Percentiles rank a stretch among this genome's conserved stretches.
These are phyloP conservation scores for Saxidomus purpurata DNA, from an alignment of 1,140 invertebrate species.

Conservation along the genomic window DNA sequence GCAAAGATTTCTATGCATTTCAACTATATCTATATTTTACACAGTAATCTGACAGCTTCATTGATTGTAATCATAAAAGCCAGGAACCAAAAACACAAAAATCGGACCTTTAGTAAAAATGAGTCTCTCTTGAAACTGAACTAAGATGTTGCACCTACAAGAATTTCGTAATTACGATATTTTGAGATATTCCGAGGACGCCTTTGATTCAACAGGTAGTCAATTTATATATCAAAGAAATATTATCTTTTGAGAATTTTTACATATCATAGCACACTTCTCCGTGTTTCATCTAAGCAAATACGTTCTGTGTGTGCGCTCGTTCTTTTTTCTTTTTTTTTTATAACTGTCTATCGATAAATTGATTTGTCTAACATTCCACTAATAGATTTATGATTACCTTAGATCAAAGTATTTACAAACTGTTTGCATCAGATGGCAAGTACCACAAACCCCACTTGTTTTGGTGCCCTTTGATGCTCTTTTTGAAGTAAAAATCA, in stretches of 20 bases:
- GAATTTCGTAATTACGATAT: conserved; percentile 16
- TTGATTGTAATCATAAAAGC: background rate
- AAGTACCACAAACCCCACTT: background rate
- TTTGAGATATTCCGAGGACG: background rate
- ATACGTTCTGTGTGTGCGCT: conserved; percentile 7
- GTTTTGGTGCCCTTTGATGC: conserved; percentile 45
- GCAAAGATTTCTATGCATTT: too few species aligned
- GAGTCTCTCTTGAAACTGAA: background rate
- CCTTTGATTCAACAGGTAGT: conserved; percentile 31
- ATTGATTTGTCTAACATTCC: conserved; percentile 40
- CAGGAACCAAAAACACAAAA: background rate
- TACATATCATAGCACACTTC: conserved; percentile 13
- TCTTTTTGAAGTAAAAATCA: conserved; percentile 44
- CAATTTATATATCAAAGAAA: conserved; percentile 48
- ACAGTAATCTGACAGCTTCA: background rate
- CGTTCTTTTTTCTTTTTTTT: conserved; percentile 11
- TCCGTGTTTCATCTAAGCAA: conserved; percentile 15
- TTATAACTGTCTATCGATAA: conserved; percentile 35
- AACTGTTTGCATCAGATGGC: conserved; percentile 7
- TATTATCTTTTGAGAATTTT: conserved; percentile 32
- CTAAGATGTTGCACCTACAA: background rate
- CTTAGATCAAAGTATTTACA: conserved; percentile 44
- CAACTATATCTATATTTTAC: background rate
- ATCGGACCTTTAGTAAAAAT: background rate
- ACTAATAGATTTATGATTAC: conserved; percentile 51